Conservation (phyloP, 2,113 vertebrate genomes). For the Talpa occidentalis region DNA sequence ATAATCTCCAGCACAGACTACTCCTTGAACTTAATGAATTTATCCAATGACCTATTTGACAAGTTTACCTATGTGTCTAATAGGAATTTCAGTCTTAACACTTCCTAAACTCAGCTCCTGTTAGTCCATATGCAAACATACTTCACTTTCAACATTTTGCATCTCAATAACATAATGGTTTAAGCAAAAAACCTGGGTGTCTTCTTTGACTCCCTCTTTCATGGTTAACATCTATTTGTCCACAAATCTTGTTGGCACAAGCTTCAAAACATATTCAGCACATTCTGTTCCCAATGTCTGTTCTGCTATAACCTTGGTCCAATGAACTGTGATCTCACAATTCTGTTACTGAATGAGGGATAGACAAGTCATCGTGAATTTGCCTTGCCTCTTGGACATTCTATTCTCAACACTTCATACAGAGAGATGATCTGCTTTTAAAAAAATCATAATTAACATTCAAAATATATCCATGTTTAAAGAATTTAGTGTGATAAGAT, state of each 20-base stretch:
- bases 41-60: neutral
- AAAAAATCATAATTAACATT: neutral
- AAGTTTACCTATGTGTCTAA: neutral
- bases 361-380: neutral
- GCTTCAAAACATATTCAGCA: neutral
- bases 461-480: neutral
- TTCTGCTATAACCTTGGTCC: neutral
- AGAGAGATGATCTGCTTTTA: neutral
- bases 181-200: neutral
- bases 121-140: neutral
- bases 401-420: neutral
- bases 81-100: neutral
- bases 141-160: neutral
- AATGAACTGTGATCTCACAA: neutral
- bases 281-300: neutral
- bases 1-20: neutral
- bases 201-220: neutral
- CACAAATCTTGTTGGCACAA: neutral
- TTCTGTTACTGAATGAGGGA: neutral
- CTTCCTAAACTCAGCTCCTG: neutral
- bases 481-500: neutral
- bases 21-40: neutral
- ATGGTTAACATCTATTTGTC: neutral
- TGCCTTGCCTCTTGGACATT: neutral
- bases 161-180: neutral